Conservation (phyloP, 2,113 vertebrate genomes). For the Peromyscus polionotus region DNA sequence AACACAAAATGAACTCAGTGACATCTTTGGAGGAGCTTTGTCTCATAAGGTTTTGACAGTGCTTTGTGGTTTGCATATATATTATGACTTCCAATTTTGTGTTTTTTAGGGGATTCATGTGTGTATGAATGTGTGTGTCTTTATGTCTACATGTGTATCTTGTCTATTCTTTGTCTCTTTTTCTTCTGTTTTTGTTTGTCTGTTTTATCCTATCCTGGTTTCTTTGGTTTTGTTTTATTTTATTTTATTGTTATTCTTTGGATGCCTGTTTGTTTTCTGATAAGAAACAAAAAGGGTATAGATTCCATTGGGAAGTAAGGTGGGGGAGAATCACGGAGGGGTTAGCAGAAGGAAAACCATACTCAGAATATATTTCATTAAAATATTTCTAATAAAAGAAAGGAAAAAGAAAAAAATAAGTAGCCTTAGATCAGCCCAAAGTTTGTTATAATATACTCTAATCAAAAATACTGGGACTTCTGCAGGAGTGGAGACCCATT, state of each 20-base stretch:
- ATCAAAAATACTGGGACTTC: constrained; percentile 67
- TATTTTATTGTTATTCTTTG: not conserved
- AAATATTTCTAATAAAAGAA: not conserved
- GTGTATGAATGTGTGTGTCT: not conserved
- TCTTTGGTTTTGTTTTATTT: not conserved
- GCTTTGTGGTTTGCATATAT: not conserved
- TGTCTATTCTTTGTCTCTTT: not conserved
- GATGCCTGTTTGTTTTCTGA: not conserved
- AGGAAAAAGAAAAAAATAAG: not conserved
- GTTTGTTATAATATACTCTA: constrained; percentile 51
- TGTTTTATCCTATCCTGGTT: not conserved
- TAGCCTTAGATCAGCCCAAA: constrained; percentile 34
- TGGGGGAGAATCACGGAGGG: not conserved
- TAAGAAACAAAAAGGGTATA: not conserved
- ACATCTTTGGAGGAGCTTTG: not conserved
- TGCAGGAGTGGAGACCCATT: not conserved
- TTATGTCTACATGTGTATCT: not conserved
- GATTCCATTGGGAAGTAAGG: not conserved
- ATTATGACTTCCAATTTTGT: not conserved
- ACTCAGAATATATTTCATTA: not conserved
- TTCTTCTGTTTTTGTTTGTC: not conserved
- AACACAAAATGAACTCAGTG: not conserved
- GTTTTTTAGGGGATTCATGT: not conserved
- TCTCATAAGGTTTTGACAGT: not conserved
- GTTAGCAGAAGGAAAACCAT: not conserved